Percentiles rank a stretch among this genome's conserved stretches.
Conservation (phyloP, 2,888 invertebrate species). For the Sclerodermus sp. region DNA sequence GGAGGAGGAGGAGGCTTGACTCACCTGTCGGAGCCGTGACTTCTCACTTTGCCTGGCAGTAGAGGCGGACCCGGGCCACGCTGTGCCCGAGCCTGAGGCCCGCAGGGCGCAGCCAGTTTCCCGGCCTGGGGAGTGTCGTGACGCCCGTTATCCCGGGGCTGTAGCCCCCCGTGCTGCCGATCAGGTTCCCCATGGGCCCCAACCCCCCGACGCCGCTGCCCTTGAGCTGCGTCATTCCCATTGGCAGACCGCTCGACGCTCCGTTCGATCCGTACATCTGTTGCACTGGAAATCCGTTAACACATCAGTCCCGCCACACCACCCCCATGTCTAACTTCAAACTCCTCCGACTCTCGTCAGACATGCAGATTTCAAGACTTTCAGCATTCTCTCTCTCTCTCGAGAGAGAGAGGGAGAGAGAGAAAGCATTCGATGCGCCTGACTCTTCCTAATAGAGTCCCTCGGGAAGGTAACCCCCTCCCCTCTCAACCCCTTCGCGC, state of each 20-base stretch:
- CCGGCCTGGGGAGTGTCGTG: constrained; percentile 66
- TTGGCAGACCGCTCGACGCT: constrained; percentile 59
- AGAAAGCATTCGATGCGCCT: too few relatives aligned
- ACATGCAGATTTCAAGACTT: too few relatives aligned
- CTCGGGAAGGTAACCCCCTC: too few relatives aligned
- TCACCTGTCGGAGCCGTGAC: constrained; percentile 61
- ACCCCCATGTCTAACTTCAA: too few relatives aligned
- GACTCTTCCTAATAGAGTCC: too few relatives aligned
- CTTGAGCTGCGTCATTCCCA: constrained; percentile 55
- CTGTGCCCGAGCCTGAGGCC: constrained; percentile 75
- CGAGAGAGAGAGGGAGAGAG: too few relatives aligned
- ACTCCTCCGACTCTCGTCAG: too few relatives aligned
- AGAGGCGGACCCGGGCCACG: constrained; percentile 77
- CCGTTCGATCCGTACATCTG: constrained; percentile 77
- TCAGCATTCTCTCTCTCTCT: too few relatives aligned
- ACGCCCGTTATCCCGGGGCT: constrained; percentile 55
- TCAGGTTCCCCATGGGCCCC: constrained; percentile 60
- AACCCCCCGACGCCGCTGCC: constrained; percentile 63
- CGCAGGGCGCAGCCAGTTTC: constrained; percentile 97
- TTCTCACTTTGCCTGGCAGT: constrained; percentile 74
- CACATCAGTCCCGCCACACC: constrained; percentile 51
- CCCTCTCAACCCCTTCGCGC: too few relatives aligned
- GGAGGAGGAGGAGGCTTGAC: too few relatives aligned
- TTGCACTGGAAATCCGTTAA: constrained; percentile 68
- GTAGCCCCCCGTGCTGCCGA: constrained; percentile 46